phyloP scores from a whole-genome alignment of 2,797 vertebrate species.

The Aeoliscus strigatus region DNA sequence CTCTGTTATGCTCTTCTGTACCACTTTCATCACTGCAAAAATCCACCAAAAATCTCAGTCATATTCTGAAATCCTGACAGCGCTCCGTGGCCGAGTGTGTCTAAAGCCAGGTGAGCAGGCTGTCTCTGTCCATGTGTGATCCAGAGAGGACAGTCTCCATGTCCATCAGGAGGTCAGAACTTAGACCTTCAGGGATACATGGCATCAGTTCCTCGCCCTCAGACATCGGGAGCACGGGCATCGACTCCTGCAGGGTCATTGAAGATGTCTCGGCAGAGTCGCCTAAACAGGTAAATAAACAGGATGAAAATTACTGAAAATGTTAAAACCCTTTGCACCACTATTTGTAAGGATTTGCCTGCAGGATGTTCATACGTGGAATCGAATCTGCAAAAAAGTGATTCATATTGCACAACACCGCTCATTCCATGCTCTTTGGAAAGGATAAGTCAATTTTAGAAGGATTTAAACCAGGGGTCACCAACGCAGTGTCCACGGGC shows the following conservation, averaged over 20 bases:
- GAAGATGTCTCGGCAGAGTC: slow-evolving; percentile 82
- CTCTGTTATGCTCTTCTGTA: slow-evolving; percentile 45
- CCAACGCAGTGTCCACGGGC: too few relatives aligned
- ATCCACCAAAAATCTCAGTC: slow-evolving; percentile 50
- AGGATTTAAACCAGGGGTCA: too few relatives aligned
- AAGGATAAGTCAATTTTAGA: too few relatives aligned
- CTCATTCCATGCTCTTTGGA: too few relatives aligned
- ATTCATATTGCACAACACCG: too few relatives aligned
- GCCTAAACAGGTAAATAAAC: slow-evolving; percentile 70
- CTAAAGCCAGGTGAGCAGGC: slow-evolving; percentile 97
- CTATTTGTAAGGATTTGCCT: too few relatives aligned
- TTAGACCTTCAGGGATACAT: slow-evolving; percentile 89
- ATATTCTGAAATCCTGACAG: slow-evolving; percentile 28
- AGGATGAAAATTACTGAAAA: neutral
- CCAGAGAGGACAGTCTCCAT: slow-evolving; percentile 94
- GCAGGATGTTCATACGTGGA: too few relatives aligned
- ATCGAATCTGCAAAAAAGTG: too few relatives aligned
- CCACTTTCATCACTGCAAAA: too few relatives aligned
- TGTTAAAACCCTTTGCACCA: neutral
- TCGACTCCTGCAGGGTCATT: slow-evolving; percentile 82
- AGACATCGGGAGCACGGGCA: slow-evolving; percentile 78
- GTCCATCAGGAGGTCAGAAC: slow-evolving; percentile 94
- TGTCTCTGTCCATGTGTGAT: slow-evolving; percentile 95
- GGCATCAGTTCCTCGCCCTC: slow-evolving; percentile 95
- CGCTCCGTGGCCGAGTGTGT: slow-evolving; percentile 23